Evolutionary conservation across 2,797 vertebrate species (phyloP), one percentile per base, ranked within the genome.

Genomic region (Glyptemys insculpta): DNA sequence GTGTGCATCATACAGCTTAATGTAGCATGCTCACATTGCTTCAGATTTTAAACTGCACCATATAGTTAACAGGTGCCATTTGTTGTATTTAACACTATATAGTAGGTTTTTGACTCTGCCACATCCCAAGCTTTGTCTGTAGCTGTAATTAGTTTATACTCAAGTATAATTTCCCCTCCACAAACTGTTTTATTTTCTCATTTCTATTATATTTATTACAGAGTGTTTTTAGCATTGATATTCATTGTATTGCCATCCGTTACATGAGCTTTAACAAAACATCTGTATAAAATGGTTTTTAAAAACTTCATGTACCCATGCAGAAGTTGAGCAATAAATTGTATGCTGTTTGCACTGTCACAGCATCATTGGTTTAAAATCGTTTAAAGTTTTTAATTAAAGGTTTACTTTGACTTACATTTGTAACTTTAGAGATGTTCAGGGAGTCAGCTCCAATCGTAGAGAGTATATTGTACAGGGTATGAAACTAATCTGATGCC

Each of bases 271-370:
- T 99, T 98, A 99, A 98, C 98, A 97, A 98, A 98, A 98, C 98
- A 99, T 98, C 98, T 99, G 99, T 99, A 98, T 98, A 98, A 98
- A 97, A 97, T 95, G 96, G 97, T 98, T 98, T 98, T 97, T 96
- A 97, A 98, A 98, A 97, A 98, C 98, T 97, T 98, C 95, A 94
- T 97, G 98, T 99, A 99, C 98, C 98, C 98, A 98, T 98, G 98
- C 98, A 98, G 98, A 99, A 99, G 97, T 98, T 97, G 98, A 99
- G 99, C 99, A 99, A 99, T 99, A 99, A 99, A 99, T 98, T 98
- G 97, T 98, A 99, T 99, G 99, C 99, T 99, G 99, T 99, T 99
- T 99, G 99, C 98, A 99, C 98, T 97, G 97, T 98, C 97, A 98
- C 99, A 99, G 99, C 99, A 99, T 98, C 98, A 91, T 97, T 79